Base-by-base conservation (phyloP, 2,797 vertebrate genomes). In the Spinus pinus region DNA sequence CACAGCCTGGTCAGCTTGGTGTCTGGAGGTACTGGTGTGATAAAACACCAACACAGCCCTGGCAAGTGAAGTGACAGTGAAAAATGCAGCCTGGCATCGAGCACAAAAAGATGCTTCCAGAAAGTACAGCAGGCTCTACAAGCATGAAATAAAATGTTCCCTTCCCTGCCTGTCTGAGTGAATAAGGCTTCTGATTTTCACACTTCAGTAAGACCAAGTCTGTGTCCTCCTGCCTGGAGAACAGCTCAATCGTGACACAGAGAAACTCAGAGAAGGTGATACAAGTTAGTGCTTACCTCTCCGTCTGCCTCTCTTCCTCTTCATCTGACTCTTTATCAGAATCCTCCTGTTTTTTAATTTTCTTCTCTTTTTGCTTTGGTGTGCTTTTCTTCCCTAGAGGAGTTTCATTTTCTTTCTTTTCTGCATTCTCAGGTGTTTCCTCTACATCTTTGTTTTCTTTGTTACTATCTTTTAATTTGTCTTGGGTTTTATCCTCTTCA, bases 261-360 rank as follows among this genome's bases (percentile, higher is more conserved):
- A 56, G 25, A 33, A 5, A 72, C 19, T 7, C 0, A 1, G 4
- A 37, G 50, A 17, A 33, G 83, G 57, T 80, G 83, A 85, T 7
- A 21, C 11, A 86, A 83, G 49, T 77, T 15, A 46, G 80, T 4
- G 20, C 81, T 94, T 95, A 98, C 97, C 97, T 97, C 79, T 98
- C 98, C 85, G 95, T 96, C 96, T 96, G 97, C 78, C 96, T 98
- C 90, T 98, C 98, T 80, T 99, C 99, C 58, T 97, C 97, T 72
- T 99, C 98, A 9, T 98, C 99, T 4, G 99, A 99, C 14, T 99
- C 99, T 15, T 98, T 98, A 70, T 99, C 99, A 91, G 97, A 98
- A 93, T 98, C 98, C 41, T 99, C 99, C 87, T 97, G 98, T 57
- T 97, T 98, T 93, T 86, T 97, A 6, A 96, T 83, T 93, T 96